A percentile compares a stretch with the other conserved stretches of the same genome.
Conservation (phyloP, 2,888 invertebrate genomes). For the Idaea straminata region DNA sequence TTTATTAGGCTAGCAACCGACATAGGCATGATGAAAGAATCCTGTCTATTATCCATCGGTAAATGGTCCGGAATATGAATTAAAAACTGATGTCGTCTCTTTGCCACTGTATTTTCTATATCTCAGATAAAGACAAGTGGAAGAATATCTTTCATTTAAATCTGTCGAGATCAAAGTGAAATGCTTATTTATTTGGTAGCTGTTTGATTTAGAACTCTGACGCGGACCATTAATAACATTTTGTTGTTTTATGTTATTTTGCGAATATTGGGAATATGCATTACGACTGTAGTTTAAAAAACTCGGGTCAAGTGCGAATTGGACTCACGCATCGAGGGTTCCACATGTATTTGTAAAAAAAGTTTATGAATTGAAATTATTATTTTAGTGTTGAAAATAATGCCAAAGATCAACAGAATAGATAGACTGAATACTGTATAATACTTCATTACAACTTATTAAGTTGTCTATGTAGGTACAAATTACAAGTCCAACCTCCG, state of each 20-base stretch:
- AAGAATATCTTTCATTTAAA: not conserved
- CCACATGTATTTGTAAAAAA: not conserved
- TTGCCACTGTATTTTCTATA: not conserved
- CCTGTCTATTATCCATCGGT: too few relatives aligned
- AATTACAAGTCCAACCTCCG: not conserved
- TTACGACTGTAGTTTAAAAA: not conserved
- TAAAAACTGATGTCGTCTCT: not conserved
- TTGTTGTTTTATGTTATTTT: slow-evolving; percentile 14
- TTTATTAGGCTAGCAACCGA: too few relatives aligned
- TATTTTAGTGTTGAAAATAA: not conserved
- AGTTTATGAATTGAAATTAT: too few relatives aligned
- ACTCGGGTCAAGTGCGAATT: not conserved
- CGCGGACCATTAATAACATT: slow-evolving; percentile 29
- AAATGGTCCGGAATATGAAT: too few relatives aligned
- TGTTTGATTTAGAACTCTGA: slow-evolving; percentile 28
- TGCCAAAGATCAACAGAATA: not conserved
- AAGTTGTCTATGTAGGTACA: not conserved
- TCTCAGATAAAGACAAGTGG: not conserved
- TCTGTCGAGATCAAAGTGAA: slow-evolving; percentile 1
- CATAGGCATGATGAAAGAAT: too few relatives aligned
- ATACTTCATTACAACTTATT: not conserved
- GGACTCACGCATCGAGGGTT: not conserved
- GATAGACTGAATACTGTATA: not conserved
- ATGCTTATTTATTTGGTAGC: not conserved
- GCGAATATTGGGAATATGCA: not conserved